phyloP scores from a whole-genome alignment of 2,797 vertebrate genomes.

The Gambelia wislizenii region DNA sequence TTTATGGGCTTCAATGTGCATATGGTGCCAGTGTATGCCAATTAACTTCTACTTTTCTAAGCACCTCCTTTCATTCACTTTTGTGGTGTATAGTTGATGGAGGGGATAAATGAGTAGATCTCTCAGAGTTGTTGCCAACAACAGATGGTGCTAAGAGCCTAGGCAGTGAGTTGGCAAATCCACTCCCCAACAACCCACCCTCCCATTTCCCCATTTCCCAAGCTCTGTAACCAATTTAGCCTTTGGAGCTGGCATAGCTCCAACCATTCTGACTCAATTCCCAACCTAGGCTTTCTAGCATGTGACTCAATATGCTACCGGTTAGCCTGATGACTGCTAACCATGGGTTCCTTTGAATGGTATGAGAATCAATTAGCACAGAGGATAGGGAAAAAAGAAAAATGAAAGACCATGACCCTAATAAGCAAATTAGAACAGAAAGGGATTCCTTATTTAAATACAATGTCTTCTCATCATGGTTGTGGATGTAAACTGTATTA shows the following conservation, averaged over 20 bases:
- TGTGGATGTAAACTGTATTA: slow-evolving; percentile 3
- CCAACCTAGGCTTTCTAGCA: slow-evolving; percentile 67
- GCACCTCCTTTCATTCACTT: slow-evolving; percentile 60
- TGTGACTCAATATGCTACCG: slow-evolving; percentile 68
- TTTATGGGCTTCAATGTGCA: slow-evolving; percentile 60
- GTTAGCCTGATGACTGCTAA: slow-evolving; percentile 71
- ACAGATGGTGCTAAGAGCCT: slow-evolving; percentile 68
- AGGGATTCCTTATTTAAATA: slow-evolving; percentile 50
- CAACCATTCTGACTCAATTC: slow-evolving; percentile 70
- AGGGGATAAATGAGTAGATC: slow-evolving; percentile 69
- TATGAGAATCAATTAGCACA: slow-evolving; percentile 67
- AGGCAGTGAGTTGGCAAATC: slow-evolving; percentile 65
- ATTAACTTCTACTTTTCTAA: slow-evolving; percentile 69
- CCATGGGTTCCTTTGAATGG: slow-evolving; percentile 70
- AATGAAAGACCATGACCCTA: slow-evolving; percentile 57
- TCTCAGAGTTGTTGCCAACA: slow-evolving; percentile 75
- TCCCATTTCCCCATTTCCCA: slow-evolving; percentile 7
- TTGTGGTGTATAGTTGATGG: slow-evolving; percentile 64
- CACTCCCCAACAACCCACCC: slow-evolving; percentile 40
- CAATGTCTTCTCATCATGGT: slow-evolving; percentile 49
- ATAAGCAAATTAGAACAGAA: slow-evolving; percentile 57
- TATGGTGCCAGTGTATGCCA: slow-evolving; percentile 48
- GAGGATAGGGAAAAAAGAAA: slow-evolving; percentile 53
- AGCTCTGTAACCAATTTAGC: slow-evolving; percentile 76
- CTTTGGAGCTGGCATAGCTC: slow-evolving; percentile 71